Evolutionary conservation across 2,113 vertebrate genomes (phyloP), one percentile per base, ranked within the genome.

Genomic region (Sus scrofa): DNA sequence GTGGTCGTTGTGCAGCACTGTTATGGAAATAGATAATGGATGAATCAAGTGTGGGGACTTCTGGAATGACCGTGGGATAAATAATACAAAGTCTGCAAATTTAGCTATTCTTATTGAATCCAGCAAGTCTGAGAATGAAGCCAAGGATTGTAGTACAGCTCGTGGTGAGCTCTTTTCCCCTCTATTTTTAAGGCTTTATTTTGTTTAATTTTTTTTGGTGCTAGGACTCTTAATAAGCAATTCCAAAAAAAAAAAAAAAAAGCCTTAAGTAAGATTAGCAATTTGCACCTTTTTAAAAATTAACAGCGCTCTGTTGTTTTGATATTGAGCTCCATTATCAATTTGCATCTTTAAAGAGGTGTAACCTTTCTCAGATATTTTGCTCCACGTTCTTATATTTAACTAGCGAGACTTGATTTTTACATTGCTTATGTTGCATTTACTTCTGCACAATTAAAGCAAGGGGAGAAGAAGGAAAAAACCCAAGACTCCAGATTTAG

Each of bases 301-400:
- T 97, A 98, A 97, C 97, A 97, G 96, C 97, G n/a, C 84, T 98
- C 91, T 97, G 94, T 98, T 98, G 98, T 98, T 98, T 98, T 98
- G 97, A 98, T 98, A 97, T 97, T 93, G 89, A 98, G 89, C 96
- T 98, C 92, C 56, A 91, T 97, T 97, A 97, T 95, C 87, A 97
- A 98, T 98, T 98, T 98, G 95, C 97, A 97, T 98, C 97, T 98
- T 98, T 98, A 98, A 98, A 98, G 97, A 98, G 97, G 96, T 97
- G 95, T 95, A 97, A 98, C 97, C 95, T 98, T 98, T 97, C 97
- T 98, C 95, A 96, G 96, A 96, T 97, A 97, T 97, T 90, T 97
- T 97, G 95, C 98, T 98, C 71, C 52, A 32, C 94, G 98, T 95
- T 98, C 96, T 98, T 98, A 86, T 95, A 97, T 96, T 98, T 98